These are phyloP conservation scores for Tinamus guttatus DNA, from an alignment of 2,113 vertebrate genomes.

Conservation along the genomic window DNA sequence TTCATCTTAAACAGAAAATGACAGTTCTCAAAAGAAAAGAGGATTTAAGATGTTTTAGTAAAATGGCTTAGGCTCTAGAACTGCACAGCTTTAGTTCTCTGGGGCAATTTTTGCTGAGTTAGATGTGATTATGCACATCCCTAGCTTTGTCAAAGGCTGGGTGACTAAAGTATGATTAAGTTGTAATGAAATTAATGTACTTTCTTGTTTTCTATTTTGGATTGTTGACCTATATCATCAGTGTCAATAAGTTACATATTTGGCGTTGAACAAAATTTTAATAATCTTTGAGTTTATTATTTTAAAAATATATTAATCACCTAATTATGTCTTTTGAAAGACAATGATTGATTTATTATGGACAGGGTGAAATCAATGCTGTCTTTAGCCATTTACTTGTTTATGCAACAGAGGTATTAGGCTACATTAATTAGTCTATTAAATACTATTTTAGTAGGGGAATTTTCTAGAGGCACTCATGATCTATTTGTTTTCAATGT, in stretches of 20 bases:
- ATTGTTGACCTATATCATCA: background rate
- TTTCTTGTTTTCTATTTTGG: background rate
- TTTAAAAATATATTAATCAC: background rate
- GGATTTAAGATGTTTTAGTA: background rate
- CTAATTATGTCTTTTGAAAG: background rate
- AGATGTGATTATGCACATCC: background rate
- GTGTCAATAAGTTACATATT: background rate
- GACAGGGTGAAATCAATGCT: background rate
- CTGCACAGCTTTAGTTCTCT: background rate
- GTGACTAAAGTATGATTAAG: background rate
- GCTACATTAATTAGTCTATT: background rate
- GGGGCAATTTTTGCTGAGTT: background rate
- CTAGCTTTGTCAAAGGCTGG: background rate
- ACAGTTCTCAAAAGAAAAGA: background rate
- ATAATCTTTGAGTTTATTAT: background rate
- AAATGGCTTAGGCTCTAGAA: background rate
- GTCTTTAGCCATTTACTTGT: background rate
- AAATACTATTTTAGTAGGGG: background rate
- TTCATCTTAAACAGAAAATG: background rate
- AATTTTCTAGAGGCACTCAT: background rate
- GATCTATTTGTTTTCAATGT: background rate
- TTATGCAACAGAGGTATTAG: background rate
- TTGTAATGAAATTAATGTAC: background rate
- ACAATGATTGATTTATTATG: background rate
- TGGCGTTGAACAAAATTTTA: background rate